phyloP scores from a whole-genome alignment of 2,113 vertebrate species.

The Motacilla alba region DNA sequence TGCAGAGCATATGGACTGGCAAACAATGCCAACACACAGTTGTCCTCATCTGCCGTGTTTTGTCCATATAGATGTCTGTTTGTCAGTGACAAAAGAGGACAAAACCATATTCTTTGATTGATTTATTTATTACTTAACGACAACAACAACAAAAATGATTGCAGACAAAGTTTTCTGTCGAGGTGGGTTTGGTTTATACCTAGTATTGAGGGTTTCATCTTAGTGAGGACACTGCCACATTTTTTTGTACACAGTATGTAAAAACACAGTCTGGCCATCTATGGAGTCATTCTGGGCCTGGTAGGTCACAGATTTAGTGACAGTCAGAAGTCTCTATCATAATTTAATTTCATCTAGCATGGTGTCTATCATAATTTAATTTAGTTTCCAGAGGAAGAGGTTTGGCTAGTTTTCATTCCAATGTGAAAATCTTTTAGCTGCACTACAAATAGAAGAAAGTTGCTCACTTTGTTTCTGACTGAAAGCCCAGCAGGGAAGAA shows the following conservation, averaged over 20 bases:
- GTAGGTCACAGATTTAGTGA: neutral
- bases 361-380: neutral
- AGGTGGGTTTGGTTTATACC: neutral
- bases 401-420: neutral
- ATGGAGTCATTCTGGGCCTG: neutral
- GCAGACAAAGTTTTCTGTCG: neutral
- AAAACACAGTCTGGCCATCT: neutral
- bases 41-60: neutral
- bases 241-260: neutral
- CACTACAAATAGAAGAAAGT: neutral
- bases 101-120: neutral
- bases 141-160: neutral
- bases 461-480: constrained; percentile 34
- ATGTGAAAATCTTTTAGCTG: neutral
- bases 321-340: neutral
- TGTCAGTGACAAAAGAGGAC: neutral
- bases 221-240: neutral
- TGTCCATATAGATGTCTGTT: fast-evolving
- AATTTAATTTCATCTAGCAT: neutral
- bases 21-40: neutral
- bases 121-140: neutral
- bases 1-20: neutral
- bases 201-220: neutral
- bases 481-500: constrained; percentile 33
- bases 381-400: neutral